Percentiles rank a stretch among this genome's conserved stretches.
Evolutionary conservation across 2,888 invertebrate genomes (phyloP).

Genomic region (Mesochorus sp.): DNA sequence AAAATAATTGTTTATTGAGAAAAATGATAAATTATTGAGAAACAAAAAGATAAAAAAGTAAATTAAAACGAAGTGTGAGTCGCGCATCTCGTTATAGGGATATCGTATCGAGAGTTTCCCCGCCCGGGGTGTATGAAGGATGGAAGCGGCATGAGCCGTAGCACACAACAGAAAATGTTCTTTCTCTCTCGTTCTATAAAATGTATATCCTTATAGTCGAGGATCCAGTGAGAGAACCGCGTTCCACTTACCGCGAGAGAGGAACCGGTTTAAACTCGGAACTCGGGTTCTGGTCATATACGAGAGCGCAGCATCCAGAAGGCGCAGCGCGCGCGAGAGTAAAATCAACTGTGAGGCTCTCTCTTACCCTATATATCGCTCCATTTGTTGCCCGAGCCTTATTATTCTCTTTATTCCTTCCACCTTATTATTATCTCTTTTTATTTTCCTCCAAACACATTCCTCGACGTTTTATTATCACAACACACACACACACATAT

Average conservation of each 20-base stretch:
- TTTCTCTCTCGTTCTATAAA: background rate
- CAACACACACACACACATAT: too few species aligned
- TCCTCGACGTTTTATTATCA: constrained; percentile 32
- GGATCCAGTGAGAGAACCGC: constrained; percentile 50
- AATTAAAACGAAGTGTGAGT: too few species aligned
- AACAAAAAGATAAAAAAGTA: too few species aligned
- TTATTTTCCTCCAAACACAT: constrained; percentile 14
- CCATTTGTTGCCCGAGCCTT: constrained; percentile 53
- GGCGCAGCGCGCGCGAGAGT: constrained; percentile 11
- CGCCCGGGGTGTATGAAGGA: constrained; percentile 19
- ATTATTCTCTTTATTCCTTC: constrained; percentile 24
- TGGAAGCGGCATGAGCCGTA: constrained; percentile 27
- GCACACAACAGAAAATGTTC: constrained; percentile 26
- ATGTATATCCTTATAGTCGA: constrained; percentile 21
- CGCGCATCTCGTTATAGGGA: constrained; percentile 58
- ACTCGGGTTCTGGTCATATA: constrained; percentile 34
- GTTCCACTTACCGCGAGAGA: constrained; percentile 67
- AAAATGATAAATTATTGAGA: too few species aligned
- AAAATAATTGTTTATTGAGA: too few species aligned
- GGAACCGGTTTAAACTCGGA: constrained; percentile 68
- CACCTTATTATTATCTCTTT: constrained; percentile 1
- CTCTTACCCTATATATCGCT: constrained; percentile 36
- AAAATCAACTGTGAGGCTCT: constrained; percentile 30
- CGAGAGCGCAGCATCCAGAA: constrained; percentile 28
- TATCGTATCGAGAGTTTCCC: constrained; percentile 49